phyloP scores from a whole-genome alignment of 2,113 vertebrate genomes.

The Daboia siamensis region DNA sequence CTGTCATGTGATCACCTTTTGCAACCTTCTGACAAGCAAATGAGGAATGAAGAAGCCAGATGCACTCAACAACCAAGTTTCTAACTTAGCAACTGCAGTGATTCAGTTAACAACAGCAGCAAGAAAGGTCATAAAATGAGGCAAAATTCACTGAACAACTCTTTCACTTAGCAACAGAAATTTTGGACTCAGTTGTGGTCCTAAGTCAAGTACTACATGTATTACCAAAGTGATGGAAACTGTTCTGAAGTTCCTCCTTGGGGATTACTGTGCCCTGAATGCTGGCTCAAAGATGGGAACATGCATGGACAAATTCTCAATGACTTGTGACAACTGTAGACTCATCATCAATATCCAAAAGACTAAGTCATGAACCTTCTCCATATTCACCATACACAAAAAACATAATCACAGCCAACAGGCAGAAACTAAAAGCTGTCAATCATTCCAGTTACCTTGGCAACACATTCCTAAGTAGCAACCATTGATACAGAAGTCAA shows the following conservation, averaged over 20 bases:
- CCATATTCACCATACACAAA: background rate
- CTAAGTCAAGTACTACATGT: too few relatives aligned
- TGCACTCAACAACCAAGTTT: too few relatives aligned
- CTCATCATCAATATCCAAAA: background rate
- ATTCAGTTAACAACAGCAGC: too few relatives aligned
- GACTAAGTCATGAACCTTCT: background rate
- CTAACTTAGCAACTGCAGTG: too few relatives aligned
- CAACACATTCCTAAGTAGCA: too few relatives aligned
- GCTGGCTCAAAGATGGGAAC: background rate
- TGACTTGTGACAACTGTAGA: background rate
- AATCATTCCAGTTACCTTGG: background rate
- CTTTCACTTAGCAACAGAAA: too few relatives aligned
- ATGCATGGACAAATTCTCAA: background rate
- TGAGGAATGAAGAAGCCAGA: too few relatives aligned
- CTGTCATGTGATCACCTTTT: background rate
- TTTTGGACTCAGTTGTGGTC: too few relatives aligned
- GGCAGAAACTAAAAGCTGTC: background rate
- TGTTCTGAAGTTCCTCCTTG: background rate
- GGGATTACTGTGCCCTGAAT: background rate
- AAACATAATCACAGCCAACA: background rate
- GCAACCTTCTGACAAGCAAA: background rate
- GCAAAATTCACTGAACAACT: too few relatives aligned
- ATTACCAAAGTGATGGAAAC: too few relatives aligned
- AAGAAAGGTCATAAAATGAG: too few relatives aligned
- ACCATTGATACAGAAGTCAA: too few relatives aligned